These are phyloP conservation scores for Phrynocephalus guinanensis DNA, from an alignment of 2,797 vertebrate species.

Conservation along the genomic window DNA sequence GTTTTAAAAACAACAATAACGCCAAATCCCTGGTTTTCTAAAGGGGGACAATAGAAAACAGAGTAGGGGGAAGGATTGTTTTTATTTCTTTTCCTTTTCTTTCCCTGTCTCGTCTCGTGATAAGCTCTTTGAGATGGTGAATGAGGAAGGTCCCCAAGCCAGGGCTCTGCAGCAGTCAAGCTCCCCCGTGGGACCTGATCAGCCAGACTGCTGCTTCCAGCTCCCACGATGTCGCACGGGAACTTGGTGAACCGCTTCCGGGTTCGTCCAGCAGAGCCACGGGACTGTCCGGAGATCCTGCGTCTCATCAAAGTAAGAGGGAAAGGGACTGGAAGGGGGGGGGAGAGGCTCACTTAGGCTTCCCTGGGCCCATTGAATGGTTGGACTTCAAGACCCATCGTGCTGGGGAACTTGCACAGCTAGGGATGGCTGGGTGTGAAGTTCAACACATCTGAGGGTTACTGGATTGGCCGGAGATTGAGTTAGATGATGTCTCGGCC, in stretches of 20 bases:
- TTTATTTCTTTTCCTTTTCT: neutral
- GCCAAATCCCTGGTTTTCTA: neutral
- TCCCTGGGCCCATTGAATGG: too few species aligned
- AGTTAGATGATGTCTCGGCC: neutral
- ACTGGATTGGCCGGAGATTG: neutral
- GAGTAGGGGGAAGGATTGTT: neutral
- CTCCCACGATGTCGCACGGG: neutral
- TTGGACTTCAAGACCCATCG: neutral
- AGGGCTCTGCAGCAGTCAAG: slow-evolving; percentile 1
- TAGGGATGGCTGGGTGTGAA: neutral
- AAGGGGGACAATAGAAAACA: neutral
- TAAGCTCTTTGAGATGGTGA: slow-evolving; percentile 43
- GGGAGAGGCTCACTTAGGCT: too few species aligned
- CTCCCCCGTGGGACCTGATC: slow-evolving; percentile 9
- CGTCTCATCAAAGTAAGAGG: slow-evolving; percentile 83
- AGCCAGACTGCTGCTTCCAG: neutral
- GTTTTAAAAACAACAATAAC: too few species aligned
- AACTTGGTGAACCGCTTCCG: slow-evolving; percentile 13
- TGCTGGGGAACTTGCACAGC: neutral
- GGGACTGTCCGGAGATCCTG: slow-evolving; percentile 81
- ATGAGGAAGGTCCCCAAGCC: neutral
- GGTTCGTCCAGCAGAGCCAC: slow-evolving; percentile 80
- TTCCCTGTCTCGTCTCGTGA: neutral
- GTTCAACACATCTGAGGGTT: neutral
- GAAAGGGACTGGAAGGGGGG: too few species aligned